Base-by-base conservation (phyloP, 2,888 invertebrate genomes). In the Globia sparganii region DNA sequence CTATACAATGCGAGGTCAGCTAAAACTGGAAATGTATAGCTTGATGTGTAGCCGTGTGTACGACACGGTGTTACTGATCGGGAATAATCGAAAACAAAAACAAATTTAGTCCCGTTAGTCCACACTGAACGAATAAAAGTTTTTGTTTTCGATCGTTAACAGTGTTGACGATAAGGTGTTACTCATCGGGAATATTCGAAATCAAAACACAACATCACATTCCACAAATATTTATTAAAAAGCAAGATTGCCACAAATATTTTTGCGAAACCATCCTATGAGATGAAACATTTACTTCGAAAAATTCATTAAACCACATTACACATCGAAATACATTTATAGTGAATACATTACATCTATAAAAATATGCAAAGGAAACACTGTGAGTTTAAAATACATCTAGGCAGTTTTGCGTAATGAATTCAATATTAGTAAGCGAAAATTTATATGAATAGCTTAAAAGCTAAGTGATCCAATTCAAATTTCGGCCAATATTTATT, bases 141-240 rank as follows among this genome's bases (percentile, higher is more conserved):
- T 40, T 40, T 40, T 43, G n/a, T 15, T 43, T 13, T 8, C 4
- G 43, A 43, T 43, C 43, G 4, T 40, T 13, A 40, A 37, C 37
- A 40, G 40, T 40, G 2, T 40, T 40, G 40, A 40, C 43, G 46
- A 46, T 21, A 21, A 46, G 18, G 18, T 46, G 46, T 18, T 46
- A 18, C 21, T 4, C 5, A 21, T 49, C 21, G 46, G 46, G 21
- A 49, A 49, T 21, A 43, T 43, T 53, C 53, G 53, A 53, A 68
- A 68, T 56, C 74, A 87, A 75, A 86, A 84, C 71, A 80, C 62
- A 28, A 28, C 1, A 40, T 80, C 78, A 87, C 84, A 90, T 89
- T 87, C 84, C 89, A 89, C 83, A 82, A 88, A 85, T 73, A 61
- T 89, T 88, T 89, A 89, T 81, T 77, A 78, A 84, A 87, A 87